Evolutionary conservation across 2,797 vertebrate genomes (phyloP).

Genomic region (Mareca penelope): DNA sequence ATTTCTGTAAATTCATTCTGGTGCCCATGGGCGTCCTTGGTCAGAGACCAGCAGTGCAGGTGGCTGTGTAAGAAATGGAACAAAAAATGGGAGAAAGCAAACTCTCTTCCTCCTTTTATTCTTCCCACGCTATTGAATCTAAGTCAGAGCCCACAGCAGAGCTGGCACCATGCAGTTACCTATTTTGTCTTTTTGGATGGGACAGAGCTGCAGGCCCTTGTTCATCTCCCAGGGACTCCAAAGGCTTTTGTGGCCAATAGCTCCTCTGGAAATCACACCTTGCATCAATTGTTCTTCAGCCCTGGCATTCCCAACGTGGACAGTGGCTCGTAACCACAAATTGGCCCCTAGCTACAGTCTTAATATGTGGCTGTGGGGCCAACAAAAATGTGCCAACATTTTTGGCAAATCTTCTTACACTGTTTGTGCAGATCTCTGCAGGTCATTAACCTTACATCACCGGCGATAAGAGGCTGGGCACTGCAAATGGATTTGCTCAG

Average conservation of each 20-base stretch:
- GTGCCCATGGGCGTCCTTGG: not conserved
- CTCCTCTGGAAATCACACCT: not conserved
- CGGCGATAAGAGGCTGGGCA: not conserved
- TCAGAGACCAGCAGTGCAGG: not conserved
- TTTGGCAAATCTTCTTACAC: not conserved
- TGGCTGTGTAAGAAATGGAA: not conserved
- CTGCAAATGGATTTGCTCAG: not conserved
- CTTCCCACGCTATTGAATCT: not conserved
- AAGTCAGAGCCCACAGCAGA: not conserved
- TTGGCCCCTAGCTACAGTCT: not conserved
- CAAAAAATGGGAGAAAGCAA: not conserved
- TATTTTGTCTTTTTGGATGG: not conserved
- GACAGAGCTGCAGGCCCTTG: not conserved
- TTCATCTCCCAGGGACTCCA: not conserved
- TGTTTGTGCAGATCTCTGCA: constrained; percentile 51
- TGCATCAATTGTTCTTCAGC: not conserved
- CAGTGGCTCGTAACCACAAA: rapidly evolving
- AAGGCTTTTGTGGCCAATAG: not conserved
- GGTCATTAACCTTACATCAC: constrained; percentile 45
- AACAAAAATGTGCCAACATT: constrained; percentile 15
- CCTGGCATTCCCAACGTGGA: rapidly evolving
- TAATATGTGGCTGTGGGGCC: not conserved
- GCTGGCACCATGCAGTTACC: rapidly evolving
- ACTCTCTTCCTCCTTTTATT: not conserved
- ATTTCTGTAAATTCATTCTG: not conserved